Base-by-base conservation (phyloP, 1,140 invertebrate species). In the Oryctes rhinoceros region DNA sequence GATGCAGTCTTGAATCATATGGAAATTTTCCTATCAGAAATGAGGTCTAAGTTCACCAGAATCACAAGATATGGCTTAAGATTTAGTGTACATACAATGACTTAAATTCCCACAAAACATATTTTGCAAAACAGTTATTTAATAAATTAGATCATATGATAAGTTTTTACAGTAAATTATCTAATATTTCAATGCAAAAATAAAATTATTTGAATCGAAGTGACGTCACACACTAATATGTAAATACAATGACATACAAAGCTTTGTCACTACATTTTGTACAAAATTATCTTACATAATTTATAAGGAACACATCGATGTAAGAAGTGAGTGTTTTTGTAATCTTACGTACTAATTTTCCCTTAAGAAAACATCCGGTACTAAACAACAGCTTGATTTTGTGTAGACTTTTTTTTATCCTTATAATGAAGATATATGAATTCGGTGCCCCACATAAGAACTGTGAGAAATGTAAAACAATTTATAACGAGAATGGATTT, bases 401-500 rank as follows among this genome's bases (percentile, higher is more conserved):
- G 20, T 35, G 18, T 35, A 71, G 65, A 3, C 24, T 76, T 76
- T 20, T 76, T 76, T 20, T 49, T 76, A 24, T 20, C 10, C 39
- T n/a, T 76, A 47, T 76, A 76, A 47, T 76, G 37, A 48, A 76
- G 5, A 11, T 76, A 76, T 47, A 76, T n/a, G 15, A 76, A 47
- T 76, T 76, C 75, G 2, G 47, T 76, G 7, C 18, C 30, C 75
- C 75, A 76, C 75, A 76, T 76, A n/a, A 76, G 6, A 18, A 76
- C 47, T 10, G 75, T 76, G 6, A 49, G 4, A 48, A 76, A 76
- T 44, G 75, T 47, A 4, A 76, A 44, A 10, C 5, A 47, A 76
- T 76, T 76, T 76, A 76, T 76, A 15, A 48, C 75, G 15, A 76
- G 18, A n/a, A 76, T 76, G 1, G 18, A 76, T 47, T 76, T 47